Evolutionary conservation across 2,888 invertebrate genomes (phyloP), one percentile per base, ranked within the genome.

Genomic region (Apotomis betuletana): DNA sequence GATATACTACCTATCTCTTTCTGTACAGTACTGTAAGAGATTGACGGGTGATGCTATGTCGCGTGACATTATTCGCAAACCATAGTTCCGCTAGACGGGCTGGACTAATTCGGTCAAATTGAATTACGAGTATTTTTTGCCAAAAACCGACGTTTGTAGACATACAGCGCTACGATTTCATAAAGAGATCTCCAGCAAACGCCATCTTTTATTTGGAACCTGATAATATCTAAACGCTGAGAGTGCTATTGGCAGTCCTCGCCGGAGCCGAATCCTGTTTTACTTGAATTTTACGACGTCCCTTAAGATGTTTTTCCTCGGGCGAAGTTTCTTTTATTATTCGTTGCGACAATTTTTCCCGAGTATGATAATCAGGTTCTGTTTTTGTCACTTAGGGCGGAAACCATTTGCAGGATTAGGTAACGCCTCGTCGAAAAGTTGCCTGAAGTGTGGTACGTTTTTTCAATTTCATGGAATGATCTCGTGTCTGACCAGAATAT

Each of bases 251-350:
- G 57, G 55, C 36, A 13, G 58, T 38, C 54, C 13, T 13, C 10
- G 5, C 15, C 12, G 36, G 62, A 51, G 38, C 38, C 55, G 36
- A 51, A n/a, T 51, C 59, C 46, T 55, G 49, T 58, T 63, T 69
- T 41, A 69, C 69, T 69, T 63, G 15, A 57, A 58, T 58, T 69
- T 62, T 63, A 69, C 62, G 63, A 69, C 61, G 54, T 57, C 36
- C 49, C 61, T 57, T 69, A 51, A 57, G 62, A 69, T 69, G 69
- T 69, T 69, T 69, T 63, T 58, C 58, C 58, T n/a, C 46, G 46
- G 55, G 62, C 51, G 10, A 63, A 69, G 63, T 58, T 63, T 61
- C 13, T 67, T 58, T 69, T 69, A 61, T 69, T 62, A 69, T 69
- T 62, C 61, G 51, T 55, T 69, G 46, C 55, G 69, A 36, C 54